Conservation (phyloP, 2,797 vertebrate genomes). For the Clarias fuscus region DNA sequence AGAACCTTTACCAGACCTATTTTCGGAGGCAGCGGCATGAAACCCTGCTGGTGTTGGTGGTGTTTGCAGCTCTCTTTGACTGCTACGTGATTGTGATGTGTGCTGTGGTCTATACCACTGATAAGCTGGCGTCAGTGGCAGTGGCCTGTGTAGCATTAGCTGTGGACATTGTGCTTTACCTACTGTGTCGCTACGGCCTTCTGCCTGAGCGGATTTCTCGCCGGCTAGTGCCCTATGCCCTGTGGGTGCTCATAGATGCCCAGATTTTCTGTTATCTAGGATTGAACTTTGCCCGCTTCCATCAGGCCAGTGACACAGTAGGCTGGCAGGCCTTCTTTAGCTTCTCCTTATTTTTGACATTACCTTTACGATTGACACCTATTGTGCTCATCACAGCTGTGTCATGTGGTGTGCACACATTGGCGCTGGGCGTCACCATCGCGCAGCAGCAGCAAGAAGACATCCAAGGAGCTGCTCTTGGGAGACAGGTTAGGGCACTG, state of each 20-base stretch:
- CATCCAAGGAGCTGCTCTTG: slow-evolving; percentile 73
- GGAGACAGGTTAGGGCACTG: slow-evolving; percentile 82
- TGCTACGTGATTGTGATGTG: slow-evolving; percentile 90
- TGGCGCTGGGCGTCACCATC: slow-evolving; percentile 88
- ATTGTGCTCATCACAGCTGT: slow-evolving; percentile 84
- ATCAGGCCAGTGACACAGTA: slow-evolving; percentile 88
- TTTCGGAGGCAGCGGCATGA: slow-evolving; percentile 93
- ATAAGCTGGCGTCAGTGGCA: slow-evolving; percentile 81
- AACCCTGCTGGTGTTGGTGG: slow-evolving; percentile 89
- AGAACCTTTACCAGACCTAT: slow-evolving; percentile 97
- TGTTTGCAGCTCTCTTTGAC: slow-evolving; percentile 92
- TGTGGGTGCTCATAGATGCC: slow-evolving; percentile 87
- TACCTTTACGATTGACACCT: slow-evolving; percentile 87
- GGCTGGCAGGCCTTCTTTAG: slow-evolving; percentile 96
- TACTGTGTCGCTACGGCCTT: slow-evolving; percentile 81
- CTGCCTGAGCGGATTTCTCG: slow-evolving; percentile 82
- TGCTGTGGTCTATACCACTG: slow-evolving; percentile 78
- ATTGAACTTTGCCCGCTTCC: slow-evolving; percentile 81
- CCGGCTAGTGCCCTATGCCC: slow-evolving; percentile 82
- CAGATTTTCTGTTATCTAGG: slow-evolving; percentile 91
- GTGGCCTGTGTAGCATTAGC: slow-evolving; percentile 78
- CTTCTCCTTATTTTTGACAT: slow-evolving; percentile 92
- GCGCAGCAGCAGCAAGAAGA: slow-evolving; percentile 81
- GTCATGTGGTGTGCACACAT: slow-evolving; percentile 86
- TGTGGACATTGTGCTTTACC: slow-evolving; percentile 79